These are phyloP conservation scores for Galerucella nymphaeae DNA, from an alignment of 2,888 invertebrate genomes.

Conservation along the genomic window DNA sequence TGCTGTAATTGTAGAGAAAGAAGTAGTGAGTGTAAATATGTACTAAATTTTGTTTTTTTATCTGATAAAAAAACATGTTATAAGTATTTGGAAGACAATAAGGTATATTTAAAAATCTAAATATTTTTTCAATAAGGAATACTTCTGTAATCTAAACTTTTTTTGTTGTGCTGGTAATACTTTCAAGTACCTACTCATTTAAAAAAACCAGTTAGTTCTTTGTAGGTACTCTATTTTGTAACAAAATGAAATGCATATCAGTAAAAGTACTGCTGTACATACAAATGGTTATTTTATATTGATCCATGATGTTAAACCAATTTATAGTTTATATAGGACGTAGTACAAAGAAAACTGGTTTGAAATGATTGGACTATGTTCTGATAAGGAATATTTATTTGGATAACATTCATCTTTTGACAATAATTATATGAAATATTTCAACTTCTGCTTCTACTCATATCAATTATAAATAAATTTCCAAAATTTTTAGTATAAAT, in stretches of 20 bases:
- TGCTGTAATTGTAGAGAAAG: conserved; percentile 33
- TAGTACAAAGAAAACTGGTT: conserved; percentile 17
- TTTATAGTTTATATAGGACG: conserved; percentile 28
- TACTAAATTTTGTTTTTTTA: conserved; percentile 45
- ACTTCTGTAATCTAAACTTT: conserved; percentile 16
- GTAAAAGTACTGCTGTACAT: conserved; percentile 10
- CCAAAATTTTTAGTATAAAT: too few species aligned
- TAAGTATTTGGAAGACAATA: conserved; percentile 57
- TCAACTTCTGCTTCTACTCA: neutral
- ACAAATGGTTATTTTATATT: conserved; percentile 15
- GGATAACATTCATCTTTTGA: conserved; percentile 3
- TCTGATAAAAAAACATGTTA: conserved; percentile 46
- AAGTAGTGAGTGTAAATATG: conserved; percentile 49
- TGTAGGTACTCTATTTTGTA: conserved; percentile 1
- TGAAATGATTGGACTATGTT: neutral
- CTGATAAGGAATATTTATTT: neutral
- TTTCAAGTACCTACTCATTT: neutral
- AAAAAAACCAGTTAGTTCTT: conserved; percentile 20
- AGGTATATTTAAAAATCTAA: conserved; percentile 43
- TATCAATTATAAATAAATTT: too few species aligned
- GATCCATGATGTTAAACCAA: conserved; percentile 17
- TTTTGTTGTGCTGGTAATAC: neutral
- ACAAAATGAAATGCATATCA: conserved; percentile 32
- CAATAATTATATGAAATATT: neutral
- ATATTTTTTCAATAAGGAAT: conserved; percentile 34